These are phyloP conservation scores for Lynx canadensis DNA, from an alignment of 2,113 vertebrate species.

Conservation along the genomic window DNA sequence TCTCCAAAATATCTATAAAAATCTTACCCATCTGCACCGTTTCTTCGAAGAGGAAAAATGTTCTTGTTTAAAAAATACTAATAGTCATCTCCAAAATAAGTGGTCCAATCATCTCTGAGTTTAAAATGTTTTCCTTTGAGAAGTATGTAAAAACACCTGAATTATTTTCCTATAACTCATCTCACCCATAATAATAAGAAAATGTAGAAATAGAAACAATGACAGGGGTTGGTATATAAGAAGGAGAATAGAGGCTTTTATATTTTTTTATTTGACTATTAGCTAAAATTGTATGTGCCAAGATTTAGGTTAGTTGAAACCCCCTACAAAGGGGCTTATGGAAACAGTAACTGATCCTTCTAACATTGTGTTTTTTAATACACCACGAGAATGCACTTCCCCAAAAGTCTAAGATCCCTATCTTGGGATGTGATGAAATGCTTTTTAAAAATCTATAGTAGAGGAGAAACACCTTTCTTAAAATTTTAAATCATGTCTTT, in stretches of 20 bases:
- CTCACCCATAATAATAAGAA: conserved; percentile 28
- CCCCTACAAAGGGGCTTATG: conserved; percentile 75
- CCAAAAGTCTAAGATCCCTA: conserved; percentile 76
- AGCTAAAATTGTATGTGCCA: conserved; percentile 77
- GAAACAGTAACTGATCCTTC: conserved; percentile 76
- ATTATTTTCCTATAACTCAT: not conserved
- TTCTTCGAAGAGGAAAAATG: conserved; percentile 23
- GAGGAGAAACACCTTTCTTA: conserved; percentile 79
- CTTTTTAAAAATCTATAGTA: conserved; percentile 68
- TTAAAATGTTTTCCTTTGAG: conserved; percentile 17
- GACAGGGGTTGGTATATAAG: not conserved
- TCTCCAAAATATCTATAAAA: not conserved
- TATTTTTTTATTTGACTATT: conserved; percentile 72
- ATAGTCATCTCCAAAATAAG: not conserved
- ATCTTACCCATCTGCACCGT: not conserved
- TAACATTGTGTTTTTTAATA: conserved; percentile 74
- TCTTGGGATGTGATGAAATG: conserved; percentile 82
- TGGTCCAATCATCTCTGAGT: not conserved
- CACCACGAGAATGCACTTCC: conserved; percentile 77
- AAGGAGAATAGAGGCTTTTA: conserved; percentile 46
- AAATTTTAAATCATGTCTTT: conserved; percentile 82
- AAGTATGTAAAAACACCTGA: not conserved
- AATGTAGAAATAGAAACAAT: conserved; percentile 43
- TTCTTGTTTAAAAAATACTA: conserved; percentile 14
- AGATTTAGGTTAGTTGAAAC: conserved; percentile 73